Evolutionary conservation across 2,797 vertebrate genomes (phyloP).

Genomic region (Meda fulgida): DNA sequence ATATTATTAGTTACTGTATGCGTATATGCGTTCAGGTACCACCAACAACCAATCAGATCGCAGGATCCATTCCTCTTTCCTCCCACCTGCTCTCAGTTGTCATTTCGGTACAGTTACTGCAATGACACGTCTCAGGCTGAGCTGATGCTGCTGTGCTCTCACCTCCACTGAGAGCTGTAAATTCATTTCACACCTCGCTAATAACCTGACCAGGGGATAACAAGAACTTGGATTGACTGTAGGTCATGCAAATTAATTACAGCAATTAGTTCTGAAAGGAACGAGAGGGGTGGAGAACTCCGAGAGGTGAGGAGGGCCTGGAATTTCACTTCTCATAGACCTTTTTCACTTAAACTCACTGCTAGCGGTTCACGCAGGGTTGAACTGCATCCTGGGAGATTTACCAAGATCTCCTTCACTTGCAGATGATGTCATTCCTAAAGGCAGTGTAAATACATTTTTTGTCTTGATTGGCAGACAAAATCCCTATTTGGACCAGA

Average conservation of each 20-base stretch:
- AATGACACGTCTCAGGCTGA: slow-evolving; percentile 22
- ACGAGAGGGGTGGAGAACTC: slow-evolving; percentile 51
- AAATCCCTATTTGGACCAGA: neutral
- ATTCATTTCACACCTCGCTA: slow-evolving; percentile 70
- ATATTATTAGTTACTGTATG: neutral
- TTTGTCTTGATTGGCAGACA: slow-evolving; percentile 2
- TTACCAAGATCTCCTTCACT: neutral
- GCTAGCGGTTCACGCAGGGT: neutral
- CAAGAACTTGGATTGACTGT: slow-evolving; percentile 65
- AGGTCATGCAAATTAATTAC: slow-evolving; percentile 70
- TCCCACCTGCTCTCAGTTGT: slow-evolving; percentile 6
- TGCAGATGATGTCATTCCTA: neutral
- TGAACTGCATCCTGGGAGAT: slow-evolving; percentile 36
- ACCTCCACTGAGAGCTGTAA: slow-evolving; percentile 61
- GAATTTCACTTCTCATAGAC: slow-evolving; percentile 37
- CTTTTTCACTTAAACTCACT: slow-evolving; percentile 19
- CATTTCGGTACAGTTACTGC: slow-evolving; percentile 12
- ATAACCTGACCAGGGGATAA: slow-evolving; percentile 67
- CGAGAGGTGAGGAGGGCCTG: slow-evolving; percentile 32
- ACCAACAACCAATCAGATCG: neutral
- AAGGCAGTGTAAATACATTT: neutral
- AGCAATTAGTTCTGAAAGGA: slow-evolving; percentile 65
- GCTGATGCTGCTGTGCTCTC: slow-evolving; percentile 41
- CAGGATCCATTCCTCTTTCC: neutral
- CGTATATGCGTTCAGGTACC: neutral